These are phyloP conservation scores for Orientallactaga sibirica DNA, from an alignment of 2,797 vertebrate species.

Conservation along the genomic window DNA sequence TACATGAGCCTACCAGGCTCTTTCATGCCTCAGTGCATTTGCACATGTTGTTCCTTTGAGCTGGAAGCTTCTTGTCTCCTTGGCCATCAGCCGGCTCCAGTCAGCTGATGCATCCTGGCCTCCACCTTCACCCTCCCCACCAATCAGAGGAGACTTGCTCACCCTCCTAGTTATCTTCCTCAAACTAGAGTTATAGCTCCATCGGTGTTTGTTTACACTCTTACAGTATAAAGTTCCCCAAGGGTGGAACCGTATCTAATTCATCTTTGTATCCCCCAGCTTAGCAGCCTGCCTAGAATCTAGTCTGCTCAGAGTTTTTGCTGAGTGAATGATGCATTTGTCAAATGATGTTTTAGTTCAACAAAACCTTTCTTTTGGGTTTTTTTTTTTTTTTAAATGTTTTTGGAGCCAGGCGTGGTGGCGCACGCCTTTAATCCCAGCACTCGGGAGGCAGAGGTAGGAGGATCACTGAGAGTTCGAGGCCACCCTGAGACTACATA, in stretches of 20 bases:
- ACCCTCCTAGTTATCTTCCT: slow-evolving; percentile 6
- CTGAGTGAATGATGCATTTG: neutral
- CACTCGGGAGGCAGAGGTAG: too few species aligned
- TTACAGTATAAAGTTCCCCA: slow-evolving; percentile 36
- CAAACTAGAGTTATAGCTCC: neutral
- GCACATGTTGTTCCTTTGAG: slow-evolving; percentile 31
- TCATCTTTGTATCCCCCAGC: slow-evolving; percentile 24
- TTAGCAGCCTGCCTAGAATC: neutral
- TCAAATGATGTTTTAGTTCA: neutral
- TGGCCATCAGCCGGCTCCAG: slow-evolving; percentile 31
- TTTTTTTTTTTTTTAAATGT: too few species aligned
- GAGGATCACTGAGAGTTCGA: too few species aligned
- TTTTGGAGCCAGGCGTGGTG: too few species aligned
- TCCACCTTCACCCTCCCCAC: neutral
- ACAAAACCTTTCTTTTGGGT: neutral
- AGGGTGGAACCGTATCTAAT: slow-evolving; percentile 19
- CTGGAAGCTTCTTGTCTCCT: slow-evolving; percentile 43
- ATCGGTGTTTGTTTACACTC: slow-evolving; percentile 49
- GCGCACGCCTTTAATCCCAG: too few species aligned
- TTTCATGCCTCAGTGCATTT: slow-evolving; percentile 37
- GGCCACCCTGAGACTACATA: too few species aligned
- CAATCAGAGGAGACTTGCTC: slow-evolving; percentile 35
- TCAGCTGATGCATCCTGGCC: neutral
- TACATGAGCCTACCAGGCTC: neutral
- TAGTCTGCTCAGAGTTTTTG: neutral